phyloP scores from a whole-genome alignment of 2,797 vertebrate genomes.

The Acomys russatus region DNA sequence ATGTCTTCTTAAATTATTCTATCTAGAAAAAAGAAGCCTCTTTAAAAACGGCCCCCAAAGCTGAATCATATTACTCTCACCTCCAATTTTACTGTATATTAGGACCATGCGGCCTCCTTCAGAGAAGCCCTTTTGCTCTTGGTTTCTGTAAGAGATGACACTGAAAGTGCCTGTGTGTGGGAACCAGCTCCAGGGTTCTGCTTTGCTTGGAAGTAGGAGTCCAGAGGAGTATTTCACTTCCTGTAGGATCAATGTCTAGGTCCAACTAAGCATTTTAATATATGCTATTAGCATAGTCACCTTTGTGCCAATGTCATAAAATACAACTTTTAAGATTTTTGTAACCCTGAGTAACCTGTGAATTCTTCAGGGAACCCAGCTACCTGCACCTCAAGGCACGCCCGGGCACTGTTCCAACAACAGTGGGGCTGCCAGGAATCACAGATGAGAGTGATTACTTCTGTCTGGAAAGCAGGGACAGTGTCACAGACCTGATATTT shows the following conservation, averaged over 20 bases:
- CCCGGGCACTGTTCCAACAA: neutral
- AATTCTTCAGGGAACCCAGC: conserved; percentile 23
- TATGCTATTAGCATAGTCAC: conserved; percentile 23
- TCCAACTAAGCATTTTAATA: conserved; percentile 29
- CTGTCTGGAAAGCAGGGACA: conserved; percentile 41
- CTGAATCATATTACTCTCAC: conserved; percentile 29
- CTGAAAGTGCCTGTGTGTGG: neutral
- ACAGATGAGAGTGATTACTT: conserved; percentile 59
- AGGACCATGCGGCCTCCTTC: neutral
- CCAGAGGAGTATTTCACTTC: conserved; percentile 15
- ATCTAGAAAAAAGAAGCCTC: neutral
- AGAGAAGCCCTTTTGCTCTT: neutral
- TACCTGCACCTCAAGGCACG: conserved; percentile 46
- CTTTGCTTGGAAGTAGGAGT: neutral
- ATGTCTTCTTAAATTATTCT: conserved; percentile 41
- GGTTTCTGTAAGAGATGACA: neutral
- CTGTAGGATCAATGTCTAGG: conserved; percentile 37
- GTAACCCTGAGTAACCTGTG: neutral
- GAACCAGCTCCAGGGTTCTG: neutral
- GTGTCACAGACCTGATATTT: conserved; percentile 57
- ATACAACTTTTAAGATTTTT: conserved; percentile 16
- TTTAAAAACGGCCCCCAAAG: neutral
- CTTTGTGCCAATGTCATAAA: conserved; percentile 32
- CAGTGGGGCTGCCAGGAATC: conserved; percentile 8
- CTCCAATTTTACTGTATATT: neutral